These are phyloP conservation scores for Isurus oxyrinchus DNA, from an alignment of 2,113 vertebrate species.

Conservation along the genomic window DNA sequence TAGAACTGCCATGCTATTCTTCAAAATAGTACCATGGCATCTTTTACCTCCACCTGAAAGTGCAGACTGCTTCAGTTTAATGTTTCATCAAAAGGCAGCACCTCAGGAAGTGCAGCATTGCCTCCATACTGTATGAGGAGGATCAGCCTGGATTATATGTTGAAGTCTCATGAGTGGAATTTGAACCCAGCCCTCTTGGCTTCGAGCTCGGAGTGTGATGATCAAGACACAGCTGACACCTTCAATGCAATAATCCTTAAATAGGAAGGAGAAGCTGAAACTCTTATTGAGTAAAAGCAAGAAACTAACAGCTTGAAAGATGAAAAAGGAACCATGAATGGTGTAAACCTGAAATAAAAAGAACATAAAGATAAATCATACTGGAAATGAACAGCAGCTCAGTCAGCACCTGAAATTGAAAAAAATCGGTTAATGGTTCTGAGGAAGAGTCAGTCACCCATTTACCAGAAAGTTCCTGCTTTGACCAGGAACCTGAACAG, in stretches of 20 bases:
- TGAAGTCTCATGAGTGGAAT: not conserved
- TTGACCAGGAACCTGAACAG: not conserved
- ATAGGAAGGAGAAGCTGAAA: not conserved
- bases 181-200: not conserved
- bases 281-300: not conserved
- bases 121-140: not conserved
- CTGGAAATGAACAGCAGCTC: not conserved
- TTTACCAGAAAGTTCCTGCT: not conserved
- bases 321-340: not conserved
- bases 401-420: not conserved
- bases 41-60: not conserved
- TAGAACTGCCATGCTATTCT: not conserved
- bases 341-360: not conserved
- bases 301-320: not conserved
- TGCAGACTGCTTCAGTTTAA: too few relatives aligned
- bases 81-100: too few relatives aligned
- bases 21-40: not conserved
- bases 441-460: not conserved
- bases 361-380: not conserved
- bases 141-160: not conserved
- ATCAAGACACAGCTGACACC: not conserved
- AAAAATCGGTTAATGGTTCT: not conserved
- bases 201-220: not conserved
- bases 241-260: not conserved
- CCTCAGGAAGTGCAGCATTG: too few relatives aligned